These are phyloP conservation scores for Myripristis jacobus DNA, from an alignment of 2,797 vertebrate genomes.

Conservation along the genomic window DNA sequence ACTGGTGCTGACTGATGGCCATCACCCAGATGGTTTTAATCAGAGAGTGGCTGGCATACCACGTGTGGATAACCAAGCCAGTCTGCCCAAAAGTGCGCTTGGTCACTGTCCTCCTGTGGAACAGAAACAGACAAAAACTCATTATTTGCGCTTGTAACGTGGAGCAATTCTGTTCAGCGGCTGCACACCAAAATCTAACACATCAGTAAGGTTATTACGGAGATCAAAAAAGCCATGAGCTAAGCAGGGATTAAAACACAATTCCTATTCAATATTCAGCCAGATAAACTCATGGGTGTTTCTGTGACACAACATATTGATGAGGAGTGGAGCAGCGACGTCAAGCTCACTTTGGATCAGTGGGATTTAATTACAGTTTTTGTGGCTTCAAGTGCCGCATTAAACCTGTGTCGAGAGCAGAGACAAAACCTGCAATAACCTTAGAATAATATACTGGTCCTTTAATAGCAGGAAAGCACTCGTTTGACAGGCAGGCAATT, in stretches of 20 bases:
- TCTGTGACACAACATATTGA: constrained; percentile 29
- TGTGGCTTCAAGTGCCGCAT: constrained; percentile 35
- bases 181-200: neutral
- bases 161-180: constrained; percentile 19
- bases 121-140: constrained; percentile 33
- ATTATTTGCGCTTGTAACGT: neutral
- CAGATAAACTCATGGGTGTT: constrained; percentile 25
- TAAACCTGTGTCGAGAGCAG: constrained; percentile 37
- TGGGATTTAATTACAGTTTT: constrained; percentile 55
- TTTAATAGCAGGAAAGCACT: constrained; percentile 52
- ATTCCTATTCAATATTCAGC: constrained; percentile 7
- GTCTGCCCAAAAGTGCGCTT: constrained; percentile 94
- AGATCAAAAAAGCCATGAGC: neutral
- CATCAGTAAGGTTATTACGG: neutral
- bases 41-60: constrained; percentile 97
- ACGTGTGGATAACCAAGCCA: constrained; percentile 92
- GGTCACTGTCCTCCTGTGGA: constrained; percentile 88
- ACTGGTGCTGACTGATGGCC: constrained; percentile 99
- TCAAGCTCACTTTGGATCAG: constrained; percentile 44
- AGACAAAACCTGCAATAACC: constrained; percentile 39
- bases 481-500: constrained; percentile 54
- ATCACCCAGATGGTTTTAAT: constrained; percentile 99
- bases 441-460: constrained; percentile 34
- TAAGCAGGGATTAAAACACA: neutral
- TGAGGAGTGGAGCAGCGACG: constrained; percentile 11